phyloP scores from a whole-genome alignment of 2,888 invertebrate species.

The Scotopteryx bipunctaria region DNA sequence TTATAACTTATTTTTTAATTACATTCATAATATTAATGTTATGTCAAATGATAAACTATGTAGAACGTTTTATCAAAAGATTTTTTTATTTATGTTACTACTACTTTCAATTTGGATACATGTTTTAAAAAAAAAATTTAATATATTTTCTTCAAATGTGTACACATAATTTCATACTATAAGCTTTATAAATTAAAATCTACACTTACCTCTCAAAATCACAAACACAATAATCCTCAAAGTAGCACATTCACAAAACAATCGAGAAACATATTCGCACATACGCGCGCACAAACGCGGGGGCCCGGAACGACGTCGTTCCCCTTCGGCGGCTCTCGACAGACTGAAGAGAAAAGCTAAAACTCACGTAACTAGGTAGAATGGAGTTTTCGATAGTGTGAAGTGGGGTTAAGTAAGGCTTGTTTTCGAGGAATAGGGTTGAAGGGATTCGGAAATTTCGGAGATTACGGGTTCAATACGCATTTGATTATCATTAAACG shows the following conservation, averaged over 20 bases:
- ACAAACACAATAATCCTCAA: conserved; percentile 18
- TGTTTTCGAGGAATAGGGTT: conserved; percentile 9
- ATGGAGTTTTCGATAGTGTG: conserved; percentile 8
- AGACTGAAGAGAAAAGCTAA: conserved; percentile 3
- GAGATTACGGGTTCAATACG: too few species aligned
- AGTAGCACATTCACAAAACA: conserved; percentile 19
- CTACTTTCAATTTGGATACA: too few species aligned
- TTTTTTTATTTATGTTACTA: too few species aligned
- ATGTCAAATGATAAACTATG: too few species aligned
- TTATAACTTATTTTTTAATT: too few species aligned
- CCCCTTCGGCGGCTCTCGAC: neutral
- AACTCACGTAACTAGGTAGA: conserved; percentile 7
- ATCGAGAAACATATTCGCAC: conserved; percentile 16
- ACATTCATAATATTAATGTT: too few species aligned
- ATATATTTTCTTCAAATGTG: too few species aligned
- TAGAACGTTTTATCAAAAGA: too few species aligned
- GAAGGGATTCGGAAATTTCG: too few species aligned
- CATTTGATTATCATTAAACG: too few species aligned
- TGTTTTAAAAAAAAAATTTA: too few species aligned
- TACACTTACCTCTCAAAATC: conserved; percentile 17
- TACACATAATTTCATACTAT: too few species aligned
- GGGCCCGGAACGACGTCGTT: conserved; percentile 2
- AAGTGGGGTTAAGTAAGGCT: conserved; percentile 15
- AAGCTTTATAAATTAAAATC: neutral
- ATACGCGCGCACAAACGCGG: conserved; percentile 9